phyloP scores from a whole-genome alignment of 1,140 invertebrate genomes.

The Eriocheir sinensis region DNA sequence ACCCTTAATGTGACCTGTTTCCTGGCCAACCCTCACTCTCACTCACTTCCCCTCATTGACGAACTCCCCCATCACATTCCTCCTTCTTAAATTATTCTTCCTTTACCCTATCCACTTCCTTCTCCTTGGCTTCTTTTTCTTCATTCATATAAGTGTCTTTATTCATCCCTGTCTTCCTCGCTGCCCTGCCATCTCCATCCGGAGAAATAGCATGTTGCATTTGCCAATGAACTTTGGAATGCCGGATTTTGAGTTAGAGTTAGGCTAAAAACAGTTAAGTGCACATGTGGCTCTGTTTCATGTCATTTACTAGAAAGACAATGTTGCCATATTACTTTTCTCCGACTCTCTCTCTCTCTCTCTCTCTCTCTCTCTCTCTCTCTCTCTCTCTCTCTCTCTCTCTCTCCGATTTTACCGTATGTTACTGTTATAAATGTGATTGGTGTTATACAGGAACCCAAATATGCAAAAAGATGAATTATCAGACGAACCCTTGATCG shows the following conservation, averaged over 20 bases:
- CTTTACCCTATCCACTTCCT: neutral
- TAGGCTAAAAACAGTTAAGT: no score
- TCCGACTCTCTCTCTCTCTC: constrained; percentile 36
- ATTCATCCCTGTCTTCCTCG: neutral
- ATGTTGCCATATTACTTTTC: neutral
- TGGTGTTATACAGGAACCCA: no score
- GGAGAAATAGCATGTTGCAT: no score
- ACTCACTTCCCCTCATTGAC: constrained; percentile 5
- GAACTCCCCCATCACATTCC: neutral
- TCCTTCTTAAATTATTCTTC: neutral
- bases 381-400: constrained; percentile 22
- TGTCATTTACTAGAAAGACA: no score
- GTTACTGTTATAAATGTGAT: no score
- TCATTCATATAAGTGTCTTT: neutral
- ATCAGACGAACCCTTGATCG: no score
- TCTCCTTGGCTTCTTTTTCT: neutral
- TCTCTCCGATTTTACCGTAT: neutral
- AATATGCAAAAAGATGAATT: no score
- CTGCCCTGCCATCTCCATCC: neutral
- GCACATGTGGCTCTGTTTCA: no score
- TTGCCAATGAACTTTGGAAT: no score
- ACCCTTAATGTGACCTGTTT: constrained; percentile 72
- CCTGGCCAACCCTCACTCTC: constrained; percentile 47
- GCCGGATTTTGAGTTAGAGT: no score
- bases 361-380: neutral